These are phyloP conservation scores for Dynastes maya DNA, from an alignment of 2,888 invertebrate genomes.

Conservation along the genomic window DNA sequence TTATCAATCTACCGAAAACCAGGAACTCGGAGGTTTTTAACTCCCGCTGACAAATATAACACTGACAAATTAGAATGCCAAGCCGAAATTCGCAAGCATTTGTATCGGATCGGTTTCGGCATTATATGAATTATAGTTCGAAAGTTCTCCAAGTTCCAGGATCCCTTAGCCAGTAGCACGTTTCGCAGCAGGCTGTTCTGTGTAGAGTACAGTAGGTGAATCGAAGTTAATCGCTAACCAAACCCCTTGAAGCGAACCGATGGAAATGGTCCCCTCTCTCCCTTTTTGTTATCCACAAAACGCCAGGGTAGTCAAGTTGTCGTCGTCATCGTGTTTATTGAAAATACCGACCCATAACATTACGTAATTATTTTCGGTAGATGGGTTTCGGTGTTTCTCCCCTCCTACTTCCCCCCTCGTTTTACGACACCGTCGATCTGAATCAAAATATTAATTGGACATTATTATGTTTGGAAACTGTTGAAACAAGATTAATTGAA, in stretches of 20 bases:
- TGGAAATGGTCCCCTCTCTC: no score
- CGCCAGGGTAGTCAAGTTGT: not conserved
- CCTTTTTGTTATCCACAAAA: slow-evolving; percentile 1
- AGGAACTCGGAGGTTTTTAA: not conserved
- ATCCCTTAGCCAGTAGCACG: not conserved
- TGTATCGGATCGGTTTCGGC: not conserved
- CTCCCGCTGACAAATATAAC: not conserved
- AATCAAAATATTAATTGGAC: slow-evolving; percentile 41
- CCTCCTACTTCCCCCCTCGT: not conserved
- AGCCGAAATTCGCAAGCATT: not conserved
- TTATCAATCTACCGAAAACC: not conserved
- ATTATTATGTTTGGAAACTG: slow-evolving; percentile 27
- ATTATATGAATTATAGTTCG: slow-evolving; percentile 17
- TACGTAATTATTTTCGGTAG: slow-evolving; percentile 22
- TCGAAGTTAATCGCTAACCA: slow-evolving; percentile 28
- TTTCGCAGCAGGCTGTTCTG: slow-evolving; percentile 5
- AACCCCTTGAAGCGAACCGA: slow-evolving; percentile 13
- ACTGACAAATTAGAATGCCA: not conserved
- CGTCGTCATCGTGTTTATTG: slow-evolving; percentile 37
- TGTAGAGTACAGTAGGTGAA: slow-evolving; percentile 3
- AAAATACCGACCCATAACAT: slow-evolving; percentile 25
- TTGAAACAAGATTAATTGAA: slow-evolving; percentile 30
- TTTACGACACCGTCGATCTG: slow-evolving; percentile 34
- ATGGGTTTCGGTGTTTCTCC: not conserved
- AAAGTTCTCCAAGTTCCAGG: slow-evolving; percentile 18